Evolutionary conservation across 2,888 invertebrate species (phyloP).

Genomic region (Drosophila koepferae): DNA sequence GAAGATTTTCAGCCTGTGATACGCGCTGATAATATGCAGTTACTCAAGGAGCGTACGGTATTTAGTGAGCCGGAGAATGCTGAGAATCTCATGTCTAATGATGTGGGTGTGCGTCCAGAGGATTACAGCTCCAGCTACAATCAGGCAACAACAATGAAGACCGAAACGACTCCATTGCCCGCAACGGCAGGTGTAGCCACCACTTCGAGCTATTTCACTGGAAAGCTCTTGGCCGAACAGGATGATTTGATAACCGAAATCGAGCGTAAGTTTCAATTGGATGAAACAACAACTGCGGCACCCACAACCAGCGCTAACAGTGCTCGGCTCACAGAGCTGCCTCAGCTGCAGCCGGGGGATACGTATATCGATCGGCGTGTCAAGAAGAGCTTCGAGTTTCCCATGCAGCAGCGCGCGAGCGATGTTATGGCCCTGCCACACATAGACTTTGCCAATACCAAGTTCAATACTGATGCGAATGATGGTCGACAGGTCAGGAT

Average conservation of each 20-base stretch:
- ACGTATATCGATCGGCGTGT: constrained; percentile 84
- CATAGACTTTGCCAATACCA: constrained; percentile 84
- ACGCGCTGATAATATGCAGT: constrained; percentile 76
- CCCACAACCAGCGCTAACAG: constrained; percentile 3
- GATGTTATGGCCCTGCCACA: constrained; percentile 79
- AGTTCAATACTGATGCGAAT: constrained; percentile 81
- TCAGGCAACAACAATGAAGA: constrained; percentile 23
- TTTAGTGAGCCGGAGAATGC: constrained; percentile 59
- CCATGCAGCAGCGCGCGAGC: constrained; percentile 81
- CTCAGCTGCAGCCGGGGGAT: constrained; percentile 40
- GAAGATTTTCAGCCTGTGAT: constrained; percentile 77
- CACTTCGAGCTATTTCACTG: constrained; percentile 79
- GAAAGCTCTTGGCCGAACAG: constrained; percentile 83
- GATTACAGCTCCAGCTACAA: constrained; percentile 5
- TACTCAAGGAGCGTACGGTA: constrained; percentile 75
- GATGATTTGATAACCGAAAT: constrained; percentile 85
- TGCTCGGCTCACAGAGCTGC: constrained; percentile 4
- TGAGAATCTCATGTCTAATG: constrained; percentile 76
- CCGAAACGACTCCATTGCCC: constrained; percentile 12
- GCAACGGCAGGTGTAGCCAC: constrained; percentile 31
- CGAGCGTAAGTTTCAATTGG: constrained; percentile 83
- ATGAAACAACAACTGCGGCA: constrained; percentile 68
- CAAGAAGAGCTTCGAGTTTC: constrained; percentile 84
- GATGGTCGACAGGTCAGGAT: constrained; percentile 17
- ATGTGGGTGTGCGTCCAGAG: constrained; percentile 57